Evolutionary conservation across 2,113 vertebrate species (phyloP), one percentile per base, ranked within the genome.

Genomic region (Oenanthe oenanthe): DNA sequence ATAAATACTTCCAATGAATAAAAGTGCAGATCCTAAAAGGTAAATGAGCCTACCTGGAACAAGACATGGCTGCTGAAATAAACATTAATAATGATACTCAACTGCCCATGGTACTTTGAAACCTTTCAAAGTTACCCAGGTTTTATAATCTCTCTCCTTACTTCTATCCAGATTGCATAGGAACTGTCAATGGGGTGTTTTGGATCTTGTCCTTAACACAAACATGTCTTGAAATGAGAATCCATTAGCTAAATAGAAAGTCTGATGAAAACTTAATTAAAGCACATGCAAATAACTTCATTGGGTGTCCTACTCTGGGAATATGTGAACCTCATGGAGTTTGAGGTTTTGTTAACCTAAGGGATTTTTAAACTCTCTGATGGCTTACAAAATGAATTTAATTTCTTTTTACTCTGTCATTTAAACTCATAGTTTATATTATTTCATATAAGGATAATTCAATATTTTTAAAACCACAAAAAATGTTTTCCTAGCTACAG

Each of bases 401-500:
- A 78, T 85, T 74, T 93, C 79, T 85, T 97, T 92, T 89, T 83
- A 88, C 56, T 83, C 67, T 94, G 85, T 84, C 68, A 92, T 96
- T 93, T 92, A 93, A 95, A 96, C 75, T 90, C 67, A 26, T 45
- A 56, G 82, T 71, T 96, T 94, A 67, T 94, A 79, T 96, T 88
- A 93, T 92, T 96, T 95, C 82, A 67, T 92, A 88, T 90, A 93
- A 95, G 68, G 48, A 80, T 96, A 96, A 94, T 88, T 95, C 47
- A 89, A 93, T 96, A 61, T 84, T 93, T 94, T 54, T 6, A 50
- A 95, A 94, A 85, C 78, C 85, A 82, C 87, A 90, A 90, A 93
- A 94, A 95, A 74, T 88, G 79, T 94, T 95, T 90, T 94, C 86
- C 88, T 84, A 95, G 88, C 93, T 97, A 95, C 60, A 96, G 93